Evolutionary conservation across 2,888 invertebrate species (phyloP), one percentile per base, ranked within the genome.

Genomic region (Trisateles emortualis): DNA sequence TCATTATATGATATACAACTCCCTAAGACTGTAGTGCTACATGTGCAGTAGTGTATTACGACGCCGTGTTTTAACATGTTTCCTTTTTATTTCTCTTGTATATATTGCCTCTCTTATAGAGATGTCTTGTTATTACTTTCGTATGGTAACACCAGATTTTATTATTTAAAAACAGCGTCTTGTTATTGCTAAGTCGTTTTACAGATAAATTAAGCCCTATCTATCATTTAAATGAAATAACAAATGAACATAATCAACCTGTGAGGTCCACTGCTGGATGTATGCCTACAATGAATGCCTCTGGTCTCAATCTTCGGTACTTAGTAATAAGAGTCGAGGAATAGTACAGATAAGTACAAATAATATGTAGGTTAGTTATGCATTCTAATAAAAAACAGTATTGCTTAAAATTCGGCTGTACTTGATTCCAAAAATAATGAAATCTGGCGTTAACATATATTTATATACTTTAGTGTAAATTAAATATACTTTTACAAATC

Each of bases 21-120:
- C 59, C 41, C 22, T 62, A 70, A 73, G 72, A 73, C 72, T 73
- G 70, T 72, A 70, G 72, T 40, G 39, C 54, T 72, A 69, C 58
- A 16, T 51, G 13, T 55, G 42, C 43, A 56, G 60, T 69, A 65
- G 61, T 57, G 57, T 61, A 68, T 65, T 61, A 60, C 50, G 60
- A 52, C 47, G 57, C 72, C 72, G 73, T 72, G 70, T 72, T 43
- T 30, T 50, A 42, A 61, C 33, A 32, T 52, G 58, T 63, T 59
- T 59, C 57, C 44, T 64, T 54, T 60, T 58, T 56, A 43, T 9
- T 51, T 59, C 46, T 53, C 39, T 5, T 61, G 52, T 64, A 59
- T 44, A 56, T 65, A 67, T 30, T 55, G 19, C 29, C 10, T 65
- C 52, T 68, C 29, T 11, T 65, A 26, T 38, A 45, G 54, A 55